Percentiles rank a stretch among this genome's conserved stretches.
phyloP scores from a whole-genome alignment of 1,140 invertebrate species.

The Phortica variegata region DNA sequence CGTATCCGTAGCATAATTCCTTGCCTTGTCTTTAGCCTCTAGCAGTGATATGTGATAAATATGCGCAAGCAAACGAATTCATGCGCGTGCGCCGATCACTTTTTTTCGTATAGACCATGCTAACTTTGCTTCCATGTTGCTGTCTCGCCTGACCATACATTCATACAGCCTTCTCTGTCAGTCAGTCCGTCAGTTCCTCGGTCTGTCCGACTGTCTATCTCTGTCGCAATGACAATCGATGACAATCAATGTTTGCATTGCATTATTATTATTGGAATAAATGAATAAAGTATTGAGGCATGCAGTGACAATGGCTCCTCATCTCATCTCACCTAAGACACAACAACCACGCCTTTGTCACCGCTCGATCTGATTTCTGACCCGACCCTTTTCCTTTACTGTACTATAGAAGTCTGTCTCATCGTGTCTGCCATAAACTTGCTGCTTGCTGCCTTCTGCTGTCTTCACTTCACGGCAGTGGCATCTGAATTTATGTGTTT shows the following conservation, averaged over 20 bases:
- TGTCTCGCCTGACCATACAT: not conserved
- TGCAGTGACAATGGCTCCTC: slow-evolving; percentile 50
- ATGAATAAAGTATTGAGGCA: slow-evolving; percentile 54
- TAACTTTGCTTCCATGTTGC: not conserved
- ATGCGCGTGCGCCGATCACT: slow-evolving; percentile 38
- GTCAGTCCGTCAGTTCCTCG: no score
- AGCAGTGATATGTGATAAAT: no score
- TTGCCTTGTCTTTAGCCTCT: no score
- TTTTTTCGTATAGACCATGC: no score
- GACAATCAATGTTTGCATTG: slow-evolving; percentile 56
- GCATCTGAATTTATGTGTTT: slow-evolving; percentile 10
- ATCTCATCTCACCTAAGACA: no score
- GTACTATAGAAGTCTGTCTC: no score
- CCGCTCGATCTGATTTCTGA: no score
- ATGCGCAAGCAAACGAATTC: slow-evolving; percentile 6
- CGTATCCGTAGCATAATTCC: no score
- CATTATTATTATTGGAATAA: slow-evolving; percentile 57
- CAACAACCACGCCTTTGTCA: no score
- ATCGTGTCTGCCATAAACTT: no score
- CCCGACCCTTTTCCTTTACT: no score
- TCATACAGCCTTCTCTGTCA: slow-evolving; percentile 14
- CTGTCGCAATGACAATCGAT: slow-evolving; percentile 39
- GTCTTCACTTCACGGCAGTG: not conserved
- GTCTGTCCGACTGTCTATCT: no score
- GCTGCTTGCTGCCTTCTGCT: slow-evolving; percentile 7